Percentiles rank a stretch among this genome's conserved stretches.
phyloP scores from a whole-genome alignment of 2,797 vertebrate genomes.

The Salarias fasciatus region DNA sequence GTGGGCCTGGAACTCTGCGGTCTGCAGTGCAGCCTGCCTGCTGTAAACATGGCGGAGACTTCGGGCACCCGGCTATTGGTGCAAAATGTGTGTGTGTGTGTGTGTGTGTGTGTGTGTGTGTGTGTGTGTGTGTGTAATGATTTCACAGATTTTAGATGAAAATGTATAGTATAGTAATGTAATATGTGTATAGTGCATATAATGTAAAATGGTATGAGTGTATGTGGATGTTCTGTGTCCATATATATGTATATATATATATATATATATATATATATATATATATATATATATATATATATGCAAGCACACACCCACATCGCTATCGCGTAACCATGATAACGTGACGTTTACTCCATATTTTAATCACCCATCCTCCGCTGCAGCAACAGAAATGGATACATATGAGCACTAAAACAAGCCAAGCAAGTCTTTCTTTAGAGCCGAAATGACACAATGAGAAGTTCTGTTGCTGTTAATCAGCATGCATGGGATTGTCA shows the following conservation, averaged over 20 bases:
- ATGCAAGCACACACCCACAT: no score
- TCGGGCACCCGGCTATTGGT: no score
- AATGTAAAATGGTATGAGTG: no score
- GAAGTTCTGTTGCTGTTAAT: constrained; percentile 2
- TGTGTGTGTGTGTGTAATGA: constrained; percentile 9
- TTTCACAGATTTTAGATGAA: no score
- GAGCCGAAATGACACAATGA: constrained; percentile 1
- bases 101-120: constrained; percentile 2
- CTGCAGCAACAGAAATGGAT: constrained; percentile 15
- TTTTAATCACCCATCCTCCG: not conserved
- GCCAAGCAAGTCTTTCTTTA: not conserved
- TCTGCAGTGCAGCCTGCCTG: constrained; percentile 10
- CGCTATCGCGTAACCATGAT: constrained; percentile 8
- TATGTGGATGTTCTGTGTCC: no score
- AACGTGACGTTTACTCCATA: constrained; percentile 10
- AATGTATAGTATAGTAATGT: no score
- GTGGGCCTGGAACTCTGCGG: constrained; percentile 5
- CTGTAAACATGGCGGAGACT: no score
- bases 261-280: no score
- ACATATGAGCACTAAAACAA: not conserved
- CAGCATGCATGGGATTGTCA: not conserved
- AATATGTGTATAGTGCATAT: no score
- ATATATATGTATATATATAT: no score
- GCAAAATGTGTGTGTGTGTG: no score
- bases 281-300: no score